Evolutionary conservation across 2,797 vertebrate species (phyloP).

Genomic region (Yasuhikotakia modesta): DNA sequence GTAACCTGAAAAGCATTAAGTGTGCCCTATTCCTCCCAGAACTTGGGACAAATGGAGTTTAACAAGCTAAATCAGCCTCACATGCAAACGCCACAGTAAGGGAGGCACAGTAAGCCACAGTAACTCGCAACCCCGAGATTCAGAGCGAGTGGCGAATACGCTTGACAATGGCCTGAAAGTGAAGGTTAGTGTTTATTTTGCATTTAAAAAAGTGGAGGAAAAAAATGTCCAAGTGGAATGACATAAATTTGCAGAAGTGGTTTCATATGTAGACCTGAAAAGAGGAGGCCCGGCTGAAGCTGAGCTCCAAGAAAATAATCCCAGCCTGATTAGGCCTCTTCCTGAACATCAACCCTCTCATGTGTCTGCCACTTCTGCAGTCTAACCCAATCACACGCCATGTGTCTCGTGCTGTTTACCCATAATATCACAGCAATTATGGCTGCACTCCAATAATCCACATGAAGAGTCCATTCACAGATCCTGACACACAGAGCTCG

Average conservation of each 20-base stretch:
- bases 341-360: conserved; percentile 78
- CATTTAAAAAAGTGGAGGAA: conserved; percentile 73
- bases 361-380: conserved; percentile 66
- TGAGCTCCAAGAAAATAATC: conserved; percentile 81
- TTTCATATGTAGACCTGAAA: conserved; percentile 82
- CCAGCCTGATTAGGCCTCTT: conserved; percentile 79
- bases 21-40: conserved; percentile 63
- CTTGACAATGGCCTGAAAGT: conserved; percentile 65
- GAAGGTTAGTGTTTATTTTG: conserved; percentile 78
- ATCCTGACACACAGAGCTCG: conserved; percentile 30
- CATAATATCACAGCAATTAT: conserved; percentile 48
- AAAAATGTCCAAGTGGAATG: conserved; percentile 78
- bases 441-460: conserved; percentile 13
- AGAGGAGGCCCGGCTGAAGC: conserved; percentile 71
- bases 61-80: conserved; percentile 69
- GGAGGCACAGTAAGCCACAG: conserved; percentile 53
- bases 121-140: conserved; percentile 48
- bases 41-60: conserved; percentile 71
- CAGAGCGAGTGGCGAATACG: conserved; percentile 51
- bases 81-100: conserved; percentile 62
- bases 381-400: conserved; percentile 61
- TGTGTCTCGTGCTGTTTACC: conserved; percentile 57
- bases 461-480: background rate
- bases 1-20: conserved; percentile 73
- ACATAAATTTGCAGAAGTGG: conserved; percentile 85